Conservation (phyloP, 2,113 vertebrate species). For the Calidris pygmaea region DNA sequence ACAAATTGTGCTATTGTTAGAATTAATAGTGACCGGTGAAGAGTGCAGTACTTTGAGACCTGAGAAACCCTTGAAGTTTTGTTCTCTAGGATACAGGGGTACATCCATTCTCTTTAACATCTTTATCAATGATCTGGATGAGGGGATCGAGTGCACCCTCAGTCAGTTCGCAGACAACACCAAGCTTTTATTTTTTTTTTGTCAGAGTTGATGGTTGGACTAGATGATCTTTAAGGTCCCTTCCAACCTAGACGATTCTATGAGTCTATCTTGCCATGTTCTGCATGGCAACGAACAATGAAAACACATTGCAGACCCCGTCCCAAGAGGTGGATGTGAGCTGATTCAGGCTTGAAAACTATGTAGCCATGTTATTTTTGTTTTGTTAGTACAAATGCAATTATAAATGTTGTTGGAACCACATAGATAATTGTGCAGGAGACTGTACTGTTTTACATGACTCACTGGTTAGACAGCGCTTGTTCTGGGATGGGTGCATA, state of each 20-base stretch:
- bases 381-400: not conserved
- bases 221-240: too few species aligned
- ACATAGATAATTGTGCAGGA: not conserved
- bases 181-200: too few species aligned
- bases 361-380: not conserved
- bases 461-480: not conserved
- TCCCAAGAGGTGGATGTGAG: not conserved
- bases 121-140: too few species aligned
- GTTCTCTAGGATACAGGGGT: not conserved
- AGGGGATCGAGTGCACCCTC: too few species aligned
- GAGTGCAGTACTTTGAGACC: not conserved
- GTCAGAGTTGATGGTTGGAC: too few species aligned
- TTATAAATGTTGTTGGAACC: not conserved
- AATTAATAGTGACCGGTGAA: not conserved
- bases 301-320: not conserved
- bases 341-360: not conserved
- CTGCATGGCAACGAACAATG: accelerated
- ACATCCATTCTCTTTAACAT: not conserved
- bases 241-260: too few species aligned
- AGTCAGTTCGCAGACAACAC: too few species aligned
- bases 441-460: constrained; percentile 10
- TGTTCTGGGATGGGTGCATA: not conserved
- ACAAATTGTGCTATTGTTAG: not conserved
- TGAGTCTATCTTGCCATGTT: not conserved
- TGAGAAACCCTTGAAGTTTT: not conserved